phyloP scores from a whole-genome alignment of 2,797 vertebrate genomes.

The Discoglossus pictus region DNA sequence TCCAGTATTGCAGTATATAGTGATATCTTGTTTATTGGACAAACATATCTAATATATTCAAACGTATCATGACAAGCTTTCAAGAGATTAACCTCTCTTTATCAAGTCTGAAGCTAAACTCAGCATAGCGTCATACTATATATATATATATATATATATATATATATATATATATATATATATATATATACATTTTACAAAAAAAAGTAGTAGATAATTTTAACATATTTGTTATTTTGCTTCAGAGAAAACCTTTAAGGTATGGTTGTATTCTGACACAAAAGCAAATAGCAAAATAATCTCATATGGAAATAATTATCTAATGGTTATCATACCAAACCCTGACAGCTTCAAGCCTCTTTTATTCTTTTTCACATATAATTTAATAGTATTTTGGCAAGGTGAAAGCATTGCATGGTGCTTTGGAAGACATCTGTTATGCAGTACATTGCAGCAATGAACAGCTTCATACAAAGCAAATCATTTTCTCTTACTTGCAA shows the following conservation, averaged over 20 bases:
- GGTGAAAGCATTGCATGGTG: not conserved
- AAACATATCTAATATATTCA: too few relatives aligned
- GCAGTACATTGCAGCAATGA: not conserved
- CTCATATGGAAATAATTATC: not conserved
- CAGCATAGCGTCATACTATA: too few relatives aligned
- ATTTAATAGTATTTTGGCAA: not conserved
- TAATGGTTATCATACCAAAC: not conserved
- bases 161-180: too few relatives aligned
- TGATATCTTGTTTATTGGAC: too few relatives aligned
- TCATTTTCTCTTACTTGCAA: too few relatives aligned
- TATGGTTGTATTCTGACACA: not conserved
- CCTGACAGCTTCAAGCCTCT: not conserved
- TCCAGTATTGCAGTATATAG: too few relatives aligned
- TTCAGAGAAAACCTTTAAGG: not conserved
- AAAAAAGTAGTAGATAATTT: too few relatives aligned
- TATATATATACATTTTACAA: too few relatives aligned
- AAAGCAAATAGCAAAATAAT: not conserved
- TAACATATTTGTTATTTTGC: not conserved
- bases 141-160: too few relatives aligned
- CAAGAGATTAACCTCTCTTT: too few relatives aligned
- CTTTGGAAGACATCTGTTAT: not conserved
- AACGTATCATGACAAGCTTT: too few relatives aligned
- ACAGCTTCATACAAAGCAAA: slow-evolving; percentile 6
- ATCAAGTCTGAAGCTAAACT: too few relatives aligned
- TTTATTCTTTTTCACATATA: not conserved